Conservation (phyloP, 2,888 invertebrate genomes). For the Eumacrocentrus americanus region DNA sequence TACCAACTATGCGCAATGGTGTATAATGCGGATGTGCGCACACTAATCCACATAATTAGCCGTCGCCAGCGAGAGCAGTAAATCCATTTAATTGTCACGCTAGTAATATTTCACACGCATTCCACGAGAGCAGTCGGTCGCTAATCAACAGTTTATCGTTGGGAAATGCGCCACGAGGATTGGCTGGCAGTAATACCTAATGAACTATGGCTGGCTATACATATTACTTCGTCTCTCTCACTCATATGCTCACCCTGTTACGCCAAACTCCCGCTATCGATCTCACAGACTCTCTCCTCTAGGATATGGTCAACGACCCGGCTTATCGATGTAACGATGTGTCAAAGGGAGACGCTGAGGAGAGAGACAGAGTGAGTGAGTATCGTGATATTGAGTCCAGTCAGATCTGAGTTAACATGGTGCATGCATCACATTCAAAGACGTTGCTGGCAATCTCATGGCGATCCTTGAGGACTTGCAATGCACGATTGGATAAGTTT, state of each 20-base stretch:
- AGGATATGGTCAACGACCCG: conserved; percentile 15
- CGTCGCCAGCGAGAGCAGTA: conserved; percentile 15
- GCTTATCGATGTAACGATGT: conserved; percentile 18
- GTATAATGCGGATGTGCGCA: conserved; percentile 16
- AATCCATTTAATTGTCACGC: conserved; percentile 30
- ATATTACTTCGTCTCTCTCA: conserved; percentile 5
- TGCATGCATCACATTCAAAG: conserved; percentile 11
- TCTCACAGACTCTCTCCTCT: conserved; percentile 1
- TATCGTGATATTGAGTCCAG: no score
- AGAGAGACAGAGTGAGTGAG: no score
- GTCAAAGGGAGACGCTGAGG: no score
- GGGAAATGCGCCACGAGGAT: conserved; percentile 23
- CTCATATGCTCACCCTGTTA: conserved; percentile 5
- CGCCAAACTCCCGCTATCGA: conserved; percentile 6
- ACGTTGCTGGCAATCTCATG: conserved; percentile 14
- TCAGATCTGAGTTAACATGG: not conserved
- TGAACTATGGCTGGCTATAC: conserved; percentile 17
- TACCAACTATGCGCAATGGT: no score
- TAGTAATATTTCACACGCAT: conserved; percentile 27
- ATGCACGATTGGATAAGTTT: conserved; percentile 24
- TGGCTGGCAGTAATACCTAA: conserved; percentile 19
- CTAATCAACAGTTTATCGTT: conserved; percentile 27
- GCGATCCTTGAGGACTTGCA: not conserved
- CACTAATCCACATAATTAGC: conserved; percentile 31
- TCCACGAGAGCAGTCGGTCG: conserved; percentile 6